Evolutionary conservation across 2,888 invertebrate genomes (phyloP).

Genomic region (Callimorpha dominula): DNA sequence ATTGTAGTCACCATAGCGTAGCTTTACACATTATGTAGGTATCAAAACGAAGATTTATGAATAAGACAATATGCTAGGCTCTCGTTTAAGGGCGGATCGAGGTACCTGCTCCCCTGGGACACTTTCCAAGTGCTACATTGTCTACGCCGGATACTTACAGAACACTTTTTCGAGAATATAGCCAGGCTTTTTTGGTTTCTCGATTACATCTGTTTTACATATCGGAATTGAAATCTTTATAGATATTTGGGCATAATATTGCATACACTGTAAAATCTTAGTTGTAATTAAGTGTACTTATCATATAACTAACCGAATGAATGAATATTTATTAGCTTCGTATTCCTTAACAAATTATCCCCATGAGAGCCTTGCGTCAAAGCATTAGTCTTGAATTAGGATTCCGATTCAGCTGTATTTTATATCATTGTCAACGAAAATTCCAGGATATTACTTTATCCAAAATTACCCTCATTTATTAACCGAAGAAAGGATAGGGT

Average conservation of each 20-base stretch:
- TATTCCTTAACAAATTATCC: not conserved
- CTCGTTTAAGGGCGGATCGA: constrained; percentile 42
- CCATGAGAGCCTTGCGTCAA: not conserved
- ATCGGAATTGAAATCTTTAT: constrained; percentile 33
- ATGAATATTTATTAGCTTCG: not conserved
- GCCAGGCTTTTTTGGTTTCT: constrained; percentile 11
- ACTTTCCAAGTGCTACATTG: constrained; percentile 26
- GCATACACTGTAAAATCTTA: not conserved
- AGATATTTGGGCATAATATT: not conserved
- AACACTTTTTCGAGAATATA: constrained; percentile 21
- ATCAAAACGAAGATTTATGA: constrained; percentile 34
- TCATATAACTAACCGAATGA: not conserved
- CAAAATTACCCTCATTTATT: no score
- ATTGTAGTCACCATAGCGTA: no score
- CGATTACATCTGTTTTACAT: constrained; percentile 29
- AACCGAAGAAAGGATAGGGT: no score
- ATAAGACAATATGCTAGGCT: constrained; percentile 47
- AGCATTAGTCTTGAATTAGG: not conserved
- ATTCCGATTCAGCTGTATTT: not conserved
- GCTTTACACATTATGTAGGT: constrained; percentile 14
- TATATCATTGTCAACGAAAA: not conserved
- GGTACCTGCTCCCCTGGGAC: constrained; percentile 36
- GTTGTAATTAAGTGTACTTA: not conserved
- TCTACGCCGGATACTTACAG: constrained; percentile 17
- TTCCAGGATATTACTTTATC: no score